Conservation (phyloP, 2,888 invertebrate genomes). For the Chesias legatella region DNA sequence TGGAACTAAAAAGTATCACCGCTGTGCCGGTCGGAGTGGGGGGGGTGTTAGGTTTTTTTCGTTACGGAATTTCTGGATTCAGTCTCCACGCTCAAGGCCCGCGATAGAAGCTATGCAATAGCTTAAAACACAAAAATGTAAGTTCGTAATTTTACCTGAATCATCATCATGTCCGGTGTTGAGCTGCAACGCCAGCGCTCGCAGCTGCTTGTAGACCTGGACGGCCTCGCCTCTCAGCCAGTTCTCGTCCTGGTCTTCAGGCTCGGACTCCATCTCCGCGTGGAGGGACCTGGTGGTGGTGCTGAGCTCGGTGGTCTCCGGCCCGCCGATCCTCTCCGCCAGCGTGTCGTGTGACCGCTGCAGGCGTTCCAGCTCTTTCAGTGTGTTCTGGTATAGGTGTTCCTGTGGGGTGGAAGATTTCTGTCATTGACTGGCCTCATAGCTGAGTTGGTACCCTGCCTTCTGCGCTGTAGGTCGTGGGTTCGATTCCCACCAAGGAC, state of each 20-base stretch:
- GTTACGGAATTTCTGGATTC: too few relatives aligned
- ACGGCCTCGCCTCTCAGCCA: constrained; percentile 84
- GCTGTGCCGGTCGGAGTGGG: too few relatives aligned
- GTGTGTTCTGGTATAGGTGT: constrained; percentile 74
- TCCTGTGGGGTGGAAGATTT: too few relatives aligned
- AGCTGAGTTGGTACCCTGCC: too few relatives aligned
- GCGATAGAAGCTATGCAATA: too few relatives aligned
- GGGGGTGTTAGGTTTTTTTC: too few relatives aligned
- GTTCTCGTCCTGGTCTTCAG: constrained; percentile 76
- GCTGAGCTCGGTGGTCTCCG: constrained; percentile 65
- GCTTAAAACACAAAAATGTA: too few relatives aligned
- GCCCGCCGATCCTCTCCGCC: constrained; percentile 84
- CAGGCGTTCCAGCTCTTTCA: constrained; percentile 85
- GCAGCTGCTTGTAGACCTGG: constrained; percentile 86
- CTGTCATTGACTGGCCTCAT: too few relatives aligned
- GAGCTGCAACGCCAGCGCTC: constrained; percentile 86
- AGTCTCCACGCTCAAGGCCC: too few relatives aligned
- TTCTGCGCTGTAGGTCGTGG: too few relatives aligned
- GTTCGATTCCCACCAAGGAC: too few relatives aligned
- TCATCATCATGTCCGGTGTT: constrained; percentile 88
- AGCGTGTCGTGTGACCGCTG: constrained; percentile 86
- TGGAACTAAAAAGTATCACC: too few relatives aligned
- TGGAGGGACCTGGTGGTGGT: constrained; percentile 86
- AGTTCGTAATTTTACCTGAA: constrained; percentile 80
- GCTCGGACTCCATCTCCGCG: constrained; percentile 94